Evolutionary conservation across 2,113 vertebrate species (phyloP).

Genomic region (Sebastes schlegelii): DNA sequence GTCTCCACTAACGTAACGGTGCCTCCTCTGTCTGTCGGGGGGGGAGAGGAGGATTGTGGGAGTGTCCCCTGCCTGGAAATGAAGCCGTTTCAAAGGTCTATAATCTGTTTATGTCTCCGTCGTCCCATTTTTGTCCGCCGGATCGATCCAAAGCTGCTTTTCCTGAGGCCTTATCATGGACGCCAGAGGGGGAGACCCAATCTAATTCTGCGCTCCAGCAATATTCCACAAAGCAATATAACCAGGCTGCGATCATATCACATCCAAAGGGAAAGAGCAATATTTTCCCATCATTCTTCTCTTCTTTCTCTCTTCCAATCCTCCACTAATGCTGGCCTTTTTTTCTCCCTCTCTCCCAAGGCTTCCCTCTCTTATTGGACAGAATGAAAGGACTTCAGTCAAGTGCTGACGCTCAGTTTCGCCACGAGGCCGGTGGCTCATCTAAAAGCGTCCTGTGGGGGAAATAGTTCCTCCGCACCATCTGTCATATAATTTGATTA

Average conservation of each 20-base stretch:
- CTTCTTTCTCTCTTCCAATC: constrained; percentile 61
- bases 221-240: constrained; percentile 83
- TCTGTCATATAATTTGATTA: constrained; percentile 79
- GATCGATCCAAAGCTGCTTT: constrained; percentile 82
- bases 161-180: constrained; percentile 67
- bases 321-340: constrained; percentile 48
- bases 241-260: constrained; percentile 75
- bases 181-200: constrained; percentile 70
- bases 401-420: constrained; percentile 65
- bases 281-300: constrained; percentile 77
- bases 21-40: no score
- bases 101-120: constrained; percentile 79
- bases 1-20: no score
- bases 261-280: constrained; percentile 76
- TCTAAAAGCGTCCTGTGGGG: constrained; percentile 68
- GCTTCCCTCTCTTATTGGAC: constrained; percentile 66
- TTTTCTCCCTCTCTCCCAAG: constrained; percentile 8
- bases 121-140: constrained; percentile 62
- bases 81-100: constrained; percentile 73
- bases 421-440: constrained; percentile 53
- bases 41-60: not conserved
- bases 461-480: constrained; percentile 70
- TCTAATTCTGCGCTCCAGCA: constrained; percentile 79
- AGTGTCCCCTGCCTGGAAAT: constrained; percentile 70
- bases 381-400: constrained; percentile 62